phyloP scores from a whole-genome alignment of 1,140 invertebrate species.

The Pararge aegeria region DNA sequence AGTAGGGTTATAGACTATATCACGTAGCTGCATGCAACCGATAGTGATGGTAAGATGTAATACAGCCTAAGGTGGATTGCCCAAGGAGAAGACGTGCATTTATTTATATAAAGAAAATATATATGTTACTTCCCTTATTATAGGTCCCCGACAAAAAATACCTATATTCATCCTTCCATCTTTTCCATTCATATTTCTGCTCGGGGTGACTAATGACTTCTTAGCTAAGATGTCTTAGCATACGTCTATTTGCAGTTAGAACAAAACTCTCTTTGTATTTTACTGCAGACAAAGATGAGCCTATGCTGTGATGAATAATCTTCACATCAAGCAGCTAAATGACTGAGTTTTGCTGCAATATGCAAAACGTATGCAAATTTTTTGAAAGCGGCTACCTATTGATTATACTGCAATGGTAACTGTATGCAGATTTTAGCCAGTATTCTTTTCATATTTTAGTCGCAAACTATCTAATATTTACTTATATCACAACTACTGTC shows the following conservation, averaged over 20 bases:
- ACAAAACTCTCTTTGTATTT: constrained; percentile 3
- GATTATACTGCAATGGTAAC: neutral
- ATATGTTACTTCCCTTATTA: too few relatives aligned
- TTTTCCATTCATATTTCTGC: too few relatives aligned
- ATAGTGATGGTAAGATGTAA: too few relatives aligned
- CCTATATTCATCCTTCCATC: too few relatives aligned
- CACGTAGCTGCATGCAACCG: too few relatives aligned
- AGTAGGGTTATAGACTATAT: too few relatives aligned
- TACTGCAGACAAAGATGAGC: constrained; percentile 3
- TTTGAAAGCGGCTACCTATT: constrained; percentile 1
- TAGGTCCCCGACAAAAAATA: too few relatives aligned
- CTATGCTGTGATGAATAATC: constrained; percentile 2
- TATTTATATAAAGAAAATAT: too few relatives aligned
- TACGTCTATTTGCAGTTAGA: neutral
- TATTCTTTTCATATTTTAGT: neutral
- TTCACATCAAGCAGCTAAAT: constrained; percentile 4
- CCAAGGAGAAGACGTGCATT: too few relatives aligned
- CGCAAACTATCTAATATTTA: too few relatives aligned
- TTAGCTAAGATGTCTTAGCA: neutral
- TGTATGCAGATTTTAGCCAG: neutral
- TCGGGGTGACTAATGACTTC: neutral
- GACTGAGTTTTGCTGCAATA: constrained; percentile 9
- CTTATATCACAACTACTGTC: too few relatives aligned
- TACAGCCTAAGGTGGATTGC: too few relatives aligned
- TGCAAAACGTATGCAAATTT: constrained; percentile 8